A percentile compares a stretch with the other conserved stretches of the same genome.
Evolutionary conservation across 2,113 vertebrate species (phyloP).

Genomic region (Pseudolaguvia tuberculata): DNA sequence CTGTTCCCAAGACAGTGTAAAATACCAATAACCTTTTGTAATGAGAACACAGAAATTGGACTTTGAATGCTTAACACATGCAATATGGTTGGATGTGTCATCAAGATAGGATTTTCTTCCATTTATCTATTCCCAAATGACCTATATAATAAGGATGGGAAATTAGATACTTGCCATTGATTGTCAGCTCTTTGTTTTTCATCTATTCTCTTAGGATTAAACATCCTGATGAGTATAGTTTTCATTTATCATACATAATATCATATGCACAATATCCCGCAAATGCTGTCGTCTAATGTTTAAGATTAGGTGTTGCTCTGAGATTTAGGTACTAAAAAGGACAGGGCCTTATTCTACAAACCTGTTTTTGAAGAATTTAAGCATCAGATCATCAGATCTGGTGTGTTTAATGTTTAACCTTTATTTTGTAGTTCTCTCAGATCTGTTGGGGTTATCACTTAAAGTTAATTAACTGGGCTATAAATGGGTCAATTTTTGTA

Average conservation of each 20-base stretch:
- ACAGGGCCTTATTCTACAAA: not conserved
- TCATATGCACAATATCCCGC: not conserved
- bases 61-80: conserved; percentile 7
- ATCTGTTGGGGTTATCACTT: too few species aligned
- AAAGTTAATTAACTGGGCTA: too few species aligned
- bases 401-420: too few species aligned
- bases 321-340: not conserved
- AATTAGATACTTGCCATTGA: conserved; percentile 17
- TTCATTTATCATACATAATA: not conserved
- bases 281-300: conserved; percentile 3
- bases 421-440: too few species aligned
- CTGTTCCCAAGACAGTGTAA: conserved; percentile 15
- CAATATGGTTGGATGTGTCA: conserved; percentile 7
- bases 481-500: too few species aligned
- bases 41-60: conserved; percentile 15
- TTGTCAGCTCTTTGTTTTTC: not conserved
- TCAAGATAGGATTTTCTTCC: not conserved
- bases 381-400: not conserved
- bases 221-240: not conserved
- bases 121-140: conserved; percentile 14
- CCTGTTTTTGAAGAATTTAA: not conserved
- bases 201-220: not conserved
- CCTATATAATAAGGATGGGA: not conserved
- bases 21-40: conserved; percentile 10
- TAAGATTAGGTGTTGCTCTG: not conserved